Conservation (phyloP, 2,888 invertebrate genomes). For the Meganola albula region DNA sequence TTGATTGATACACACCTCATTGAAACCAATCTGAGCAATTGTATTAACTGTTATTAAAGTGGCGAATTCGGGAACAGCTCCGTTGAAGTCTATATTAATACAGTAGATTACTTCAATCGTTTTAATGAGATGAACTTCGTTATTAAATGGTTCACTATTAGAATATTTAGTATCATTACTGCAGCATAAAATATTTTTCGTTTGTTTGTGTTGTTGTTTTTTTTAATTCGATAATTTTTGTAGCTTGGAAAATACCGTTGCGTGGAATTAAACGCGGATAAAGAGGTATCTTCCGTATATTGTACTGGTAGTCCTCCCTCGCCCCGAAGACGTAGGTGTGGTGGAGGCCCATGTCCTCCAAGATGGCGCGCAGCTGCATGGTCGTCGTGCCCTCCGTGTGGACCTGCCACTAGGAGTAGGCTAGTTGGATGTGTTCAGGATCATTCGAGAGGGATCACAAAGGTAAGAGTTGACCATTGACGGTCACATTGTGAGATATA, state of each 20-base stretch:
- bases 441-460: slow-evolving; percentile 63
- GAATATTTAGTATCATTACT: no score
- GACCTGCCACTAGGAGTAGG: slow-evolving; percentile 84
- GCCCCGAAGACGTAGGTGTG: slow-evolving; percentile 79
- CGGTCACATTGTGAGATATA: no score
- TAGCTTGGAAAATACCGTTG: slow-evolving; percentile 84
- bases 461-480: slow-evolving; percentile 39
- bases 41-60: slow-evolving; percentile 9
- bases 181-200: no score
- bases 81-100: neutral
- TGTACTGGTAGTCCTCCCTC: slow-evolving; percentile 80
- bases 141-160: no score
- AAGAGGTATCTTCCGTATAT: slow-evolving; percentile 70
- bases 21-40: slow-evolving; percentile 26
- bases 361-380: slow-evolving; percentile 89
- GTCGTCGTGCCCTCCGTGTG: slow-evolving; percentile 88
- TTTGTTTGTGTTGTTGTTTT: slow-evolving; percentile 2
- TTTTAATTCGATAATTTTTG: slow-evolving; percentile 26
- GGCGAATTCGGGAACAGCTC: neutral
- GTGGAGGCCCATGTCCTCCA: slow-evolving; percentile 87
- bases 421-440: slow-evolving; percentile 85
- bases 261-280: slow-evolving; percentile 82
- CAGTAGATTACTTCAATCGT: no score
- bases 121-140: no score
- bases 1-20: slow-evolving; percentile 26